Base-by-base conservation (phyloP, 2,797 vertebrate genomes). In the Morelia viridis region DNA sequence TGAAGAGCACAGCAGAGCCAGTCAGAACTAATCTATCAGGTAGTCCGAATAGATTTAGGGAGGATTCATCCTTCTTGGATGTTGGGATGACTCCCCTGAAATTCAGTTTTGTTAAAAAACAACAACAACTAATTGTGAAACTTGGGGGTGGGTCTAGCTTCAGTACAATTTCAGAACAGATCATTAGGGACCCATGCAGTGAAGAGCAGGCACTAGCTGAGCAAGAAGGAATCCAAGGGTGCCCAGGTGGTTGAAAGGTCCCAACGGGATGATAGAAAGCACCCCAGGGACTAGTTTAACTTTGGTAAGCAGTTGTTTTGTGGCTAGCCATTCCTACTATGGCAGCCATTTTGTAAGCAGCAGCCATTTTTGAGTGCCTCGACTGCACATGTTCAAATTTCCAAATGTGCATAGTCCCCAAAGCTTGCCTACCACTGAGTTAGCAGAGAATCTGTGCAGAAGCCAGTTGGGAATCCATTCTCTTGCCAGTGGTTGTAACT, bases 41-140 rank as follows among this genome's bases (percentile, higher is more conserved):
- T 91, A 35, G 60, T 93, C 94, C 91, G 93, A 90, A 93, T 86
- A 88, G 87, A 93, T 26, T 1, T 22, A 22, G 9, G 87, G 0
- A 0, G 58, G 58, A 87, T 91, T 94, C 88, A 31, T 68, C 71
- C 15, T 50, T n/a, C 31, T 19, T 76, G 68, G 3, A 71, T 8
- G 1, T 91, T 11, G n/a, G 15, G 88, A 41, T 31, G 24, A 53
- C 0, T 91, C 91, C 56, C 6, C 65, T 91, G 92, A 93, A 80
- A 24, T 17, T 41, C 50, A 60, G 93, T 22, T 0, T 0, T 0
- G 19, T 46, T 64, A 28, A 76, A 93, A 53, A 50, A 83, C 87
- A 46, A n/a, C 26, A 35, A 35, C 35, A 35, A 35, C 9, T 50
- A 5, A 93, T 53, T 46, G 19, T 64, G 13, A 26, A 92, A 60